phyloP scores from a whole-genome alignment of 2,888 invertebrate species.

The Cylindroiulus punctatus region DNA sequence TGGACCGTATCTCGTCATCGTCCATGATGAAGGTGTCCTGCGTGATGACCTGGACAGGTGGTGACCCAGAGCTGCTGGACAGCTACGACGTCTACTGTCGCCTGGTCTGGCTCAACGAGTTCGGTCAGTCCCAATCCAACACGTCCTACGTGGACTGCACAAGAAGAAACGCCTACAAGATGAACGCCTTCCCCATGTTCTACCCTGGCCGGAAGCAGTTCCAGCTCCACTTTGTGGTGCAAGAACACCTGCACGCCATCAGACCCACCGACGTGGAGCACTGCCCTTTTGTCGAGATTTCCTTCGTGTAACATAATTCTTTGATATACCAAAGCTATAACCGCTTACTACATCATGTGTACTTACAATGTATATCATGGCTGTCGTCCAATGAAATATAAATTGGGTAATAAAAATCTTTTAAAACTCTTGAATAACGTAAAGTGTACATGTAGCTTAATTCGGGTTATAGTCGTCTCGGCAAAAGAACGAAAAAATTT shows the following conservation, averaged over 20 bases:
- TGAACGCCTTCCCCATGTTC: slow-evolving; percentile 37
- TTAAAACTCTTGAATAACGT: too few relatives aligned
- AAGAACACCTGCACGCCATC: slow-evolving; percentile 30
- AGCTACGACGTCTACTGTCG: slow-evolving; percentile 48
- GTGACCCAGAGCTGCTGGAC: not conserved
- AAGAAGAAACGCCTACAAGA: slow-evolving; percentile 42
- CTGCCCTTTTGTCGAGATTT: slow-evolving; percentile 47
- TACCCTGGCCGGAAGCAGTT: slow-evolving; percentile 35
- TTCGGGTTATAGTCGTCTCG: too few relatives aligned
- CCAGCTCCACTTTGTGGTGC: slow-evolving; percentile 41
- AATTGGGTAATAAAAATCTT: too few relatives aligned
- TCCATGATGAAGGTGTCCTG: slow-evolving; percentile 43
- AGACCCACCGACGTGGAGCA: slow-evolving; percentile 16
- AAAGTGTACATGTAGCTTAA: too few relatives aligned
- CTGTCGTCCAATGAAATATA: too few relatives aligned
- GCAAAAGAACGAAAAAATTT: too few relatives aligned
- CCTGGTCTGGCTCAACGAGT: slow-evolving; percentile 13
- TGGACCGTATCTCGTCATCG: not conserved
- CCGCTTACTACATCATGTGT: too few relatives aligned
- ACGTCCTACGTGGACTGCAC: slow-evolving; percentile 40
- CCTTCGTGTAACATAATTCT: slow-evolving; percentile 25
- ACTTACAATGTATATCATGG: too few relatives aligned
- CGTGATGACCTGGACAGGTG: slow-evolving; percentile 49
- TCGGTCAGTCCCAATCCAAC: not conserved
- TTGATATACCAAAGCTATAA: too few relatives aligned